Base-by-base conservation (phyloP, 1,140 invertebrate genomes). In the Zaprionus ornatus region DNA sequence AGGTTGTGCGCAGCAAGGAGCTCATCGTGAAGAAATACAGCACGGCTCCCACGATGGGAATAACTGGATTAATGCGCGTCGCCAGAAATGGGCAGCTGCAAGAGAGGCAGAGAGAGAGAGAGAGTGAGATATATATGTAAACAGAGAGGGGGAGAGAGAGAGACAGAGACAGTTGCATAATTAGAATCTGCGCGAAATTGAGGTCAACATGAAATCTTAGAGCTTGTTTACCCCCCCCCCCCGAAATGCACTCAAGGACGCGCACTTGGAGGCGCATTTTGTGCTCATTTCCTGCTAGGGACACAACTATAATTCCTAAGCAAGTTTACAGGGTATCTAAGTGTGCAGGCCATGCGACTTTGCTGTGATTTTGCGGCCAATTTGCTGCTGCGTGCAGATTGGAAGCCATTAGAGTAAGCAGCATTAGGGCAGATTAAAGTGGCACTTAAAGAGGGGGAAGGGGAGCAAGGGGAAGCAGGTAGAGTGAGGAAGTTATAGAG, bases 11-110 rank as follows among this genome's bases (percentile, higher is more conserved):
- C 76, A 99, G 95, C 71, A 99, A 94, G 77, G 97, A 96, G 78
- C 96, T 96, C 95, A 99, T 96, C 68, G 98, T 98, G 94, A 98
- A 98, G 76, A 98, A 93, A 93, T 98, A 98, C 62, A 99, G 93
- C 63, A 98, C 93, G 52, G 94, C 96, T 77, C 97, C 97, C 82
- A 98, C 95, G 65, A 97, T 95, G 79, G 98, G 98, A 91, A 99
- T 97, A 17, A 96, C 96, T 77, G 97, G 95, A 76, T 96, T 96
- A 79, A 98, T 95, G 80, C 96, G 93, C 79, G 94, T 92, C 32
- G 97, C 96, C 84, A 99, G 93, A 93, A 95, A 99, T 59, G 96
- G 96, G 93, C 97, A 98, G 93, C 98, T 99, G 93, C 40, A 96
- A 95, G 73, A 75, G 55, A 62, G 25, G 25, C 21, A 40, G 52